These are phyloP conservation scores for Argynnis bischoffii DNA, from an alignment of 2,888 invertebrate species.

Conservation along the genomic window DNA sequence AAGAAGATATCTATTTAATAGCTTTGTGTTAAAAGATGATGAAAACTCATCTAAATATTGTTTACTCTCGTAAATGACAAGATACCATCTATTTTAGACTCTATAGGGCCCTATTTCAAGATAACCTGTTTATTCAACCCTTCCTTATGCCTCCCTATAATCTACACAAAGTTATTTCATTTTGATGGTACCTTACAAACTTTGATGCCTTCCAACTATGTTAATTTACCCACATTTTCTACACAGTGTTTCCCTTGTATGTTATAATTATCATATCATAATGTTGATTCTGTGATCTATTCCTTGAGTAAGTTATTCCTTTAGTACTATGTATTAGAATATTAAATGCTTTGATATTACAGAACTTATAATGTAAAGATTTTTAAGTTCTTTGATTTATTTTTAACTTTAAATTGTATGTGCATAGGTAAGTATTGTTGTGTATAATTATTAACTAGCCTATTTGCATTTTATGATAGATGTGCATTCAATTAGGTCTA, in stretches of 20 bases:
- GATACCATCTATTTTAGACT: conserved; percentile 23
- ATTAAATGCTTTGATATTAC: background rate
- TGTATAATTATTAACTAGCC: too few species aligned
- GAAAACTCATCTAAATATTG: background rate
- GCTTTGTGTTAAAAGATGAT: background rate
- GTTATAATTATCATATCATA: conserved; percentile 18
- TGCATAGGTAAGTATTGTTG: too few species aligned
- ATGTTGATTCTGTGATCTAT: background rate
- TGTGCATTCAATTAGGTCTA: too few species aligned
- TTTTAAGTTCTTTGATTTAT: too few species aligned
- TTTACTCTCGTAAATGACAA: background rate
- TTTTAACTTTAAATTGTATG: too few species aligned
- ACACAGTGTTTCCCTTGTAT: conserved; percentile 6
- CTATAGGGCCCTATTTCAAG: conserved; percentile 19
- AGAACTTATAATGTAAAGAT: background rate
- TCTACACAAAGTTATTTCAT: conserved; percentile 31
- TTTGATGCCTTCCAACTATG: conserved; percentile 24
- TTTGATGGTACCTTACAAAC: conserved; percentile 34
- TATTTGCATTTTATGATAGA: too few species aligned
- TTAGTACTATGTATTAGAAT: background rate
- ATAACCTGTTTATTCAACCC: conserved; percentile 28
- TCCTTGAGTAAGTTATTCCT: background rate
- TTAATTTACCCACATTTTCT: conserved; percentile 19
- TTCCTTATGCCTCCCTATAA: conserved; percentile 18
- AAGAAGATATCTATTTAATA: background rate